A percentile compares a stretch with the other conserved stretches of the same genome.
Conservation (phyloP, 2,113 vertebrate species). For the Toxostoma redivivum region DNA sequence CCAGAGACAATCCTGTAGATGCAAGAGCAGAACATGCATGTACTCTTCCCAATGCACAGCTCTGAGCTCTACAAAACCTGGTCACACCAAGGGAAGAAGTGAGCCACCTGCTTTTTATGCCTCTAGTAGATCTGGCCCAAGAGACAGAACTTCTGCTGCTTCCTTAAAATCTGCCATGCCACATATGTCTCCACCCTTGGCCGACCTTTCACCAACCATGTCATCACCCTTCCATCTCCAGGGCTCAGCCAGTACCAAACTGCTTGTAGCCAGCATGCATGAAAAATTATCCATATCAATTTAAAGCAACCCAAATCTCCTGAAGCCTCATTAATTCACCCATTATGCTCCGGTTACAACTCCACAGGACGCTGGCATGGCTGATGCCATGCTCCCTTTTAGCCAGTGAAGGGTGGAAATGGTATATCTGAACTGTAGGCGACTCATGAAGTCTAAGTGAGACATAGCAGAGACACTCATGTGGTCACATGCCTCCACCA, state of each 20-base stretch:
- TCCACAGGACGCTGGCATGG: accelerated
- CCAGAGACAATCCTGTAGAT: neutral
- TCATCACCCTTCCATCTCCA: neutral
- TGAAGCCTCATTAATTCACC: neutral
- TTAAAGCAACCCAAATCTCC: neutral
- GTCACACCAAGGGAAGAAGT: neutral
- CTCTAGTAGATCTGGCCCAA: neutral
- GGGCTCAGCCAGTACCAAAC: neutral
- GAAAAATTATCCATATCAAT: neutral
- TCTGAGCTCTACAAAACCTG: neutral
- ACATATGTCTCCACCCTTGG: accelerated
- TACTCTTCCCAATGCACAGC: neutral
- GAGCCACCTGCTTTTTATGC: neutral
- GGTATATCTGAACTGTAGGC: accelerated
- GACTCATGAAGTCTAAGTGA: accelerated
- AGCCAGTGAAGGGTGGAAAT: neutral
- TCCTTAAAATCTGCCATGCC: neutral
- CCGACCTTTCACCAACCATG: neutral
- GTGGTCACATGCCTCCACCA: accelerated
- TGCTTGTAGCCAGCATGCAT: accelerated
- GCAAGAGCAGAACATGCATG: neutral
- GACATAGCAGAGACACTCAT: accelerated
- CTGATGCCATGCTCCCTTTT: neutral
- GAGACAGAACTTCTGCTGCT: neutral
- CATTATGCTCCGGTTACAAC: neutral